A percentile compares a stretch with the other conserved stretches of the same genome.
phyloP scores from a whole-genome alignment of 1,140 invertebrate species.

The Hylaeus volcanicus region DNA sequence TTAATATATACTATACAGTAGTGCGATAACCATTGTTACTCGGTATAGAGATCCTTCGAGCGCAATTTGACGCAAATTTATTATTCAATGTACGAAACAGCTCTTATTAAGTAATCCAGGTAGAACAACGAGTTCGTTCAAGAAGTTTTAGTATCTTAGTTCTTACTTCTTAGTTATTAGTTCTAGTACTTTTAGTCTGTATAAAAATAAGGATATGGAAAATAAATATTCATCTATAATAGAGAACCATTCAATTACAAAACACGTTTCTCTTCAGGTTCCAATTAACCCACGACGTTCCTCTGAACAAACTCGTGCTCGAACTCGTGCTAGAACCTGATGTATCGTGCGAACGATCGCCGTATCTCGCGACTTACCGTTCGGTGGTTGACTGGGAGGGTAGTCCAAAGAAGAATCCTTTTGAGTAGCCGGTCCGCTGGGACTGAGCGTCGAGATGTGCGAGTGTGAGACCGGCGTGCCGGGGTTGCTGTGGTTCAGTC shows the following conservation, averaged over 20 bases:
- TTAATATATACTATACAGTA: constrained; percentile 25
- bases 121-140: too few species aligned
- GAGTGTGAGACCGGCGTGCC: constrained; percentile 86
- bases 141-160: too few species aligned
- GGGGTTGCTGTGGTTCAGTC: constrained; percentile 85
- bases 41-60: constrained; percentile 30
- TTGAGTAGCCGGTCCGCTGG: constrained; percentile 75
- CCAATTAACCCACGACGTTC: too few species aligned
- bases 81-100: constrained; percentile 13
- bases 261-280: too few species aligned
- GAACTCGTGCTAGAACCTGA: background rate
- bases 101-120: background rate
- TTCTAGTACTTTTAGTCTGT: too few species aligned
- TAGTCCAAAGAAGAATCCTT: constrained; percentile 77
- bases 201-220: too few species aligned
- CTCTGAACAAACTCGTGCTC: too few species aligned
- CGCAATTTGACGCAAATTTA: constrained; percentile 29
- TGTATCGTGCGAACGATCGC: background rate
- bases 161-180: too few species aligned
- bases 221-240: too few species aligned
- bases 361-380: constrained; percentile 65
- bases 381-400: constrained; percentile 75
- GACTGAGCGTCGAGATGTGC: constrained; percentile 82
- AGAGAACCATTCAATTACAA: too few species aligned
- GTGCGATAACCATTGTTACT: constrained; percentile 24